These are phyloP conservation scores for Drosophila lacicola DNA, from an alignment of 2,888 invertebrate genomes.

Conservation along the genomic window DNA sequence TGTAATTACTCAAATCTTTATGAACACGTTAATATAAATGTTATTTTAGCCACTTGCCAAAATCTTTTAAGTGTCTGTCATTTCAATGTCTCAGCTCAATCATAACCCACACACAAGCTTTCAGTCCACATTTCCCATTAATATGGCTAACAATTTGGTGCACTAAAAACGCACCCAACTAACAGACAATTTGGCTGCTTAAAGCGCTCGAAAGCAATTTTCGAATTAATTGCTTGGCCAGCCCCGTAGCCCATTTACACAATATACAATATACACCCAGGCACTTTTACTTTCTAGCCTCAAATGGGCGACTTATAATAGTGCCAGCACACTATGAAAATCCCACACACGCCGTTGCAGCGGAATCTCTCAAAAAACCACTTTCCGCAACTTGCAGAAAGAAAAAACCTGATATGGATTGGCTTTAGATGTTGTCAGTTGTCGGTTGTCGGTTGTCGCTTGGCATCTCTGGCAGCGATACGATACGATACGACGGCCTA, in stretches of 20 bases:
- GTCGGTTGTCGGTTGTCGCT: conserved; percentile 42
- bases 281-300: conserved; percentile 59
- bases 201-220: conserved; percentile 56
- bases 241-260: conserved; percentile 55
- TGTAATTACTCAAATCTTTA: background rate
- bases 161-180: conserved; percentile 37
- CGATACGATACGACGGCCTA: conserved; percentile 29
- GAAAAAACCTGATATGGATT: conserved; percentile 62
- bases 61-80: conserved; percentile 25
- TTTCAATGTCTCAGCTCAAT: conserved; percentile 20
- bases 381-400: conserved; percentile 30
- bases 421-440: conserved; percentile 55
- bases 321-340: conserved; percentile 37
- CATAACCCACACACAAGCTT: conserved; percentile 28
- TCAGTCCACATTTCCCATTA: conserved; percentile 9
- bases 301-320: conserved; percentile 51
- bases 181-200: conserved; percentile 29
- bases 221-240: conserved; percentile 58
- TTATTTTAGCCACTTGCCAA: conserved; percentile 1
- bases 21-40: conserved; percentile 12
- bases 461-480: conserved; percentile 45
- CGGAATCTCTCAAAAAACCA: conserved; percentile 48
- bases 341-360: conserved; percentile 58
- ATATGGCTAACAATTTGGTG: conserved; percentile 12
- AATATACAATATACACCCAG: conserved; percentile 33